Conservation (phyloP, 1,140 invertebrate genomes). For the Scaptodrosophila lebanonensis region DNA sequence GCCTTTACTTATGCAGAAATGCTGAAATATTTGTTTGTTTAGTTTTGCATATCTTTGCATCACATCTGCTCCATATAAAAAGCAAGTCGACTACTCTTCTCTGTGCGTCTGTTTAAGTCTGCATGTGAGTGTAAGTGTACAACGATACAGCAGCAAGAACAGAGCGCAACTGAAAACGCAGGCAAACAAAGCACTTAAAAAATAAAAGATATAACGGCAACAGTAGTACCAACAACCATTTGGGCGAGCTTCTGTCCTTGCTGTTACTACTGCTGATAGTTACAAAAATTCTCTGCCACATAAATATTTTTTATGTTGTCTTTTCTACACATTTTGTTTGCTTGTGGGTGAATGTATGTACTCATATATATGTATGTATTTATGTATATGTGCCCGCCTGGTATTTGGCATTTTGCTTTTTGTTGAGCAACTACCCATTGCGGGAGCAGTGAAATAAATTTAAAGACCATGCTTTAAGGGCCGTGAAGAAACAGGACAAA, state of each 20-base stretch:
- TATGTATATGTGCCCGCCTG: slow-evolving; percentile 18
- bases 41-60: slow-evolving; percentile 70
- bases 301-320: slow-evolving; percentile 69
- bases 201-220: slow-evolving; percentile 24
- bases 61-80: slow-evolving; percentile 56
- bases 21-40: slow-evolving; percentile 71
- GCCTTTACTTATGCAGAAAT: slow-evolving; percentile 66
- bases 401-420: slow-evolving; percentile 56
- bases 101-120: too few species aligned
- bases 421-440: slow-evolving; percentile 32
- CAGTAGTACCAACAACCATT: slow-evolving; percentile 17
- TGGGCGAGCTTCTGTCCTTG: slow-evolving; percentile 14
- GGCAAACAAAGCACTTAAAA: slow-evolving; percentile 40
- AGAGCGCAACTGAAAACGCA: slow-evolving; percentile 1
- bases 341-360: not conserved
- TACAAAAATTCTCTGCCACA: slow-evolving; percentile 60
- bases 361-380: not conserved
- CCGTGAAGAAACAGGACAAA: slow-evolving; percentile 5
- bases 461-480: slow-evolving; percentile 33
- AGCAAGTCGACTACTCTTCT: too few species aligned
- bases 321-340: slow-evolving; percentile 51
- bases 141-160: slow-evolving; percentile 17
- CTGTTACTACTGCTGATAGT: slow-evolving; percentile 39
- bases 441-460: slow-evolving; percentile 69
- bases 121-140: too few species aligned